phyloP scores from a whole-genome alignment of 2,113 vertebrate species.

The Nannospalax galili region DNA sequence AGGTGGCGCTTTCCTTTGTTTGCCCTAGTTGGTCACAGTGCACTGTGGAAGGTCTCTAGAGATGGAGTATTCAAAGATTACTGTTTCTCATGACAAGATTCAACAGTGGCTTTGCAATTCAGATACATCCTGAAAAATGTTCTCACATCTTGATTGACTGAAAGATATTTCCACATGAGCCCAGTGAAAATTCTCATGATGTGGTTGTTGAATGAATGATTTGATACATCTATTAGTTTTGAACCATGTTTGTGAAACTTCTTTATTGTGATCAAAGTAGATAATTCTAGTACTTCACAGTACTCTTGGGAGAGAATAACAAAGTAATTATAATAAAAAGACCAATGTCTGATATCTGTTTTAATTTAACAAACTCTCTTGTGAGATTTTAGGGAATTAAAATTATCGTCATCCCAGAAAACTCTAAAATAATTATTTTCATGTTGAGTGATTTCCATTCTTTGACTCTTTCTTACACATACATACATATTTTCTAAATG shows the following conservation, averaged over 20 bases:
- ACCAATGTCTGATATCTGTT: not conserved
- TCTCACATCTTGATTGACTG: not conserved
- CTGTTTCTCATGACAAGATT: not conserved
- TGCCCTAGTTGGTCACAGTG: not conserved
- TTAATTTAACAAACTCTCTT: slow-evolving; percentile 27
- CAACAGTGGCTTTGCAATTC: not conserved
- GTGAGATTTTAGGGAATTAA: not conserved
- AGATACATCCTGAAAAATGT: not conserved
- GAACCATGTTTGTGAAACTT: not conserved
- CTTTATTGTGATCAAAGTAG: not conserved
- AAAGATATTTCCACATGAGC: not conserved
- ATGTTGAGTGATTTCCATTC: not conserved
- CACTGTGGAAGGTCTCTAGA: not conserved
- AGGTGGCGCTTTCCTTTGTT: not conserved
- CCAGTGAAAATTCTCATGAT: not conserved
- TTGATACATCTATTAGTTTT: not conserved
- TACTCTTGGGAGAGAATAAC: not conserved
- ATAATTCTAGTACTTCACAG: not conserved
- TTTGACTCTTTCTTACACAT: not conserved
- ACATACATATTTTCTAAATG: not conserved
- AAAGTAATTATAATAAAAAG: not conserved
- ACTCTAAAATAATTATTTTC: not conserved
- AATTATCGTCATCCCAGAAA: not conserved
- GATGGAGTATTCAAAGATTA: not conserved
- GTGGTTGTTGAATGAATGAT: not conserved